phyloP scores from a whole-genome alignment of 2,888 invertebrate genomes.

The Drosophila neonasuta region DNA sequence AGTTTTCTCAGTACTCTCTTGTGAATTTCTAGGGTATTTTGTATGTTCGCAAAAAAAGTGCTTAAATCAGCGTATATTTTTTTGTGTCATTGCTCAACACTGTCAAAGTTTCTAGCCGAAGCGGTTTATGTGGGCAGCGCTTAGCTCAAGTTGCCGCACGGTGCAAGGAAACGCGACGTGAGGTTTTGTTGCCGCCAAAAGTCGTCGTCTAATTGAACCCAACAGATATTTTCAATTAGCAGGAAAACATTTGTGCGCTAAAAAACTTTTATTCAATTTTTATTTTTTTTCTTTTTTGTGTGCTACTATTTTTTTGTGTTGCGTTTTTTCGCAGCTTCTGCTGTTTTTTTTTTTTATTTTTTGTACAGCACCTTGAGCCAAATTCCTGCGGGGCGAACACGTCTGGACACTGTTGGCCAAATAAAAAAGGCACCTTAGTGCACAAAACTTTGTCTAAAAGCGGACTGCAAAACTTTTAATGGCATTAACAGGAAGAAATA shows the following conservation, averaged over 20 bases:
- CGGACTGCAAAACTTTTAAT: slow-evolving; percentile 79
- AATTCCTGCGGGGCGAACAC: slow-evolving; percentile 77
- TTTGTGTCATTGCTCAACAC: slow-evolving; percentile 36
- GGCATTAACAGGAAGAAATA: slow-evolving; percentile 62
- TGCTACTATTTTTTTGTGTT: slow-evolving; percentile 22
- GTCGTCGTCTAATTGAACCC: slow-evolving; percentile 81
- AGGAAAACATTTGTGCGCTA: slow-evolving; percentile 79
- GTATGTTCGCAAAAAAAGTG: slow-evolving; percentile 54
- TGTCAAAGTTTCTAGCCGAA: slow-evolving; percentile 46
- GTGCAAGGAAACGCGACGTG: slow-evolving; percentile 30
- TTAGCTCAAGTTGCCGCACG: slow-evolving; percentile 63
- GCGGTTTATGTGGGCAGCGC: slow-evolving; percentile 33
- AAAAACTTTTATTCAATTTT: slow-evolving; percentile 72
- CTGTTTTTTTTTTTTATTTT: slow-evolving; percentile 28
- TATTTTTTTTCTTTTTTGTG: slow-evolving; percentile 27
- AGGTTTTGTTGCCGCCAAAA: slow-evolving; percentile 34
- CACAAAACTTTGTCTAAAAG: slow-evolving; percentile 60
- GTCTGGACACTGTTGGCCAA: slow-evolving; percentile 67
- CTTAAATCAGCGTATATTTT: slow-evolving; percentile 63
- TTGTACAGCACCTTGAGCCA: slow-evolving; percentile 73
- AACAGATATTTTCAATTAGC: slow-evolving; percentile 82
- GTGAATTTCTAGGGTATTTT: slow-evolving; percentile 26
- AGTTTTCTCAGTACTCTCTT: not conserved
- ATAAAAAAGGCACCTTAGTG: slow-evolving; percentile 75
- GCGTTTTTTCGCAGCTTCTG: slow-evolving; percentile 22